phyloP scores from a whole-genome alignment of 2,888 invertebrate species.

The Brachylomia viminalis region DNA sequence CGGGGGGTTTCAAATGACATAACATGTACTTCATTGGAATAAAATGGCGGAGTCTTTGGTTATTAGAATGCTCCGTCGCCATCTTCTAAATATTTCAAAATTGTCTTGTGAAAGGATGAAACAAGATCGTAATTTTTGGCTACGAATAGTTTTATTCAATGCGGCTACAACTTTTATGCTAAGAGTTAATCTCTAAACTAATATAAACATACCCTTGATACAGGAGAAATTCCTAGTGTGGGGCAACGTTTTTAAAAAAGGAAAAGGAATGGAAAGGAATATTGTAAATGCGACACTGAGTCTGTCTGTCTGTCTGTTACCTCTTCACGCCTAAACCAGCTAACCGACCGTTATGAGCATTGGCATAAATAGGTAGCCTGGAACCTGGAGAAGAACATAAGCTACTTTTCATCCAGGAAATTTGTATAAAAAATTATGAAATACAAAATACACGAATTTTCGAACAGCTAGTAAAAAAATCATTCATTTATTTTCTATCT shows the following conservation, averaged over 20 bases:
- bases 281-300: background rate
- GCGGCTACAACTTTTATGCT: background rate
- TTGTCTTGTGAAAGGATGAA: background rate
- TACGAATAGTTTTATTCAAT: background rate
- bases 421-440: background rate
- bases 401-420: background rate
- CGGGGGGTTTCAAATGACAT: conserved; percentile 24
- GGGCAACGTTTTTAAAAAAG: too few species aligned
- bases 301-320: background rate
- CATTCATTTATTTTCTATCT: background rate
- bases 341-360: background rate
- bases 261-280: too few species aligned
- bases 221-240: too few species aligned
- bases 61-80: background rate
- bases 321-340: background rate
- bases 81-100: background rate
- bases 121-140: background rate
- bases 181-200: background rate
- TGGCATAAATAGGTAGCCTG: background rate
- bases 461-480: background rate
- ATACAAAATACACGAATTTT: background rate
- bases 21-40: conserved; percentile 12
- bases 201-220: too few species aligned
- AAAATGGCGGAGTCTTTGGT: background rate
- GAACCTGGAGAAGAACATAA: background rate